Evolutionary conservation across 2,888 invertebrate genomes (phyloP).

Genomic region (Gari tellinella): DNA sequence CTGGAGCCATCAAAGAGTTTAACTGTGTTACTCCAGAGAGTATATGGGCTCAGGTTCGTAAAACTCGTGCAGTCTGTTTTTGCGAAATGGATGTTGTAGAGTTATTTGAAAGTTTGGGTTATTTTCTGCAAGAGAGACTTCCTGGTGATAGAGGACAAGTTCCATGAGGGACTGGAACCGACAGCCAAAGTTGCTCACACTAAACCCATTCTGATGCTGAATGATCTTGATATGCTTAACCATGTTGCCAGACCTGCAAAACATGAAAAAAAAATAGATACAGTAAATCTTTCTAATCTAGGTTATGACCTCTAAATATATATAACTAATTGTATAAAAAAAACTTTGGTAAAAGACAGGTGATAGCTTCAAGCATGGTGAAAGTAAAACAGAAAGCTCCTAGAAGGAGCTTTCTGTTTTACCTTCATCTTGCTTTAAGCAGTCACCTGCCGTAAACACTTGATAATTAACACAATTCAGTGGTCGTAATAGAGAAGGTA

Average conservation of each 20-base stretch:
- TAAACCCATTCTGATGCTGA: constrained; percentile 33
- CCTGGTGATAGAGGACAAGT: constrained; percentile 48
- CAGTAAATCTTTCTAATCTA: no score
- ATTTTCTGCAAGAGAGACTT: constrained; percentile 40
- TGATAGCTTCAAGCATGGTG: no score
- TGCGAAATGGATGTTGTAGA: constrained; percentile 39
- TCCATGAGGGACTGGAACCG: constrained; percentile 41
- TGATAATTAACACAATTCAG: no score
- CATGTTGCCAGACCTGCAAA: constrained; percentile 30
- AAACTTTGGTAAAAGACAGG: no score
- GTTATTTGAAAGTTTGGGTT: constrained; percentile 32
- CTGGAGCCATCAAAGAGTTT: no score
- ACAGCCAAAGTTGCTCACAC: constrained; percentile 33
- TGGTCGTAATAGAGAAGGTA: no score
- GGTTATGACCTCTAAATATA: no score
- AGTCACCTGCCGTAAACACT: no score
- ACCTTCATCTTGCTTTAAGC: no score
- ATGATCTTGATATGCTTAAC: constrained; percentile 49
- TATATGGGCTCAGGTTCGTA: constrained; percentile 56
- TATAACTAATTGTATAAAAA: no score
- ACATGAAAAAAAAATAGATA: neutral
- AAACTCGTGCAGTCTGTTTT: constrained; percentile 15
- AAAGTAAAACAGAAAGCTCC: no score
- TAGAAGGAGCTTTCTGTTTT: no score
- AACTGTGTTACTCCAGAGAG: neutral